Conservation (phyloP, 2,113 vertebrate species). For the Chloropsis cyanopogon region DNA sequence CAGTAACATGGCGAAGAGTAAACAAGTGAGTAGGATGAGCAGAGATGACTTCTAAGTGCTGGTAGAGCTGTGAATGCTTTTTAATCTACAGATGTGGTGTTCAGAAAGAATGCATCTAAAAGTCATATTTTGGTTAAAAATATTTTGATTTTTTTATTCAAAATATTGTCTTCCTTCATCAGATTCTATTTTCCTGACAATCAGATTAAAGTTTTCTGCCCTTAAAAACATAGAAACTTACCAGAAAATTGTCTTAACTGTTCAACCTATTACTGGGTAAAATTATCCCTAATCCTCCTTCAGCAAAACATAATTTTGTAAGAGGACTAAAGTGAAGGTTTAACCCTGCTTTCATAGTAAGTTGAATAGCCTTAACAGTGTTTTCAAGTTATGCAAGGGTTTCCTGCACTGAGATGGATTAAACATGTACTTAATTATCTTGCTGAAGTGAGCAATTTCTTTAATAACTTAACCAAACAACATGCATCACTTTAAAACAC, state of each 20-base stretch:
- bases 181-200: background rate
- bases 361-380: accelerated
- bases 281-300: background rate
- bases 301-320: background rate
- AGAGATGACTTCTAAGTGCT: background rate
- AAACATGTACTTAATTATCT: background rate
- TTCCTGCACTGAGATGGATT: background rate
- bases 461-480: background rate
- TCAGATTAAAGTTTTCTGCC: background rate
- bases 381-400: background rate
- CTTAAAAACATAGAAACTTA: background rate
- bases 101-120: background rate
- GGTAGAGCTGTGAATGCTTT: background rate
- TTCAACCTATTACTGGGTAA: background rate
- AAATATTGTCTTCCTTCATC: background rate
- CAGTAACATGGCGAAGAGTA: accelerated
- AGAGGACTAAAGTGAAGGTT: background rate
- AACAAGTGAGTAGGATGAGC: background rate
- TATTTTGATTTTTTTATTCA: background rate
- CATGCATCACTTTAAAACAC: background rate
- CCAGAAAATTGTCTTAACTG: background rate
- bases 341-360: background rate
- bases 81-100: background rate
- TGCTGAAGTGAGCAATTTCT: background rate
- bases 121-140: background rate